Conservation (phyloP, 2,888 invertebrate species). For the Luffia ferchaultella region DNA sequence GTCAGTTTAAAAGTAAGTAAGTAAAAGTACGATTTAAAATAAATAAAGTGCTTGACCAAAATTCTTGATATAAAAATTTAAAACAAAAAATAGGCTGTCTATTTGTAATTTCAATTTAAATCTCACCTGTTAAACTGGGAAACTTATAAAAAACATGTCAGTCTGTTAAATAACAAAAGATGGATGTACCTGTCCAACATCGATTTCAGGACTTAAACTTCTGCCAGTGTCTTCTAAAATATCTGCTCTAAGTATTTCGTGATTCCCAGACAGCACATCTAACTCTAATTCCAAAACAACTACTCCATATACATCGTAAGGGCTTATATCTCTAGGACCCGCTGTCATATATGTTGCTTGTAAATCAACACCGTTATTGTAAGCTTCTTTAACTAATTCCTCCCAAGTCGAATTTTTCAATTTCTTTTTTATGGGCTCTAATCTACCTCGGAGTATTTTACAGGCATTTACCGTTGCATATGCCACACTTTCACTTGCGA, state of each 20-base stretch:
- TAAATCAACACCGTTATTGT: conserved; percentile 60
- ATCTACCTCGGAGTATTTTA: conserved; percentile 64
- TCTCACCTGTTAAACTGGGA: no score
- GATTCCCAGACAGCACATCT: conserved; percentile 81
- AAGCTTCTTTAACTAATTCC: conserved; percentile 62
- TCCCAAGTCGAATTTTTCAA: conserved; percentile 64
- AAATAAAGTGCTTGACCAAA: no score
- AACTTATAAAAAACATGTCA: no score
- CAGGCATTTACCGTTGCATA: conserved; percentile 70
- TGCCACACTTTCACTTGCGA: conserved; percentile 71
- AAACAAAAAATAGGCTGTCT: no score
- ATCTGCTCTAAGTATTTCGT: conserved; percentile 72
- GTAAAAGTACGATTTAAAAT: no score
- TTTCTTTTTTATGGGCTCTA: conserved; percentile 66
- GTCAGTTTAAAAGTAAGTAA: no score
- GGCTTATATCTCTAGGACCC: conserved; percentile 47
- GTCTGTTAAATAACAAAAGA: no score
- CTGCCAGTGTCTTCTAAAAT: conserved; percentile 77
- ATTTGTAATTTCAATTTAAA: no score
- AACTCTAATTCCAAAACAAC: conserved; percentile 76
- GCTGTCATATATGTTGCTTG: conserved; percentile 69
- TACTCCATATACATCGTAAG: conserved; percentile 72
- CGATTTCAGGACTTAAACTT: conserved; percentile 76
- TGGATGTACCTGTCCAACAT: conserved; percentile 79
- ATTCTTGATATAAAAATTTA: no score